Evolutionary conservation across 2,888 invertebrate genomes (phyloP), one percentile per base, ranked within the genome.

Genomic region (Synergus laeviventris): DNA sequence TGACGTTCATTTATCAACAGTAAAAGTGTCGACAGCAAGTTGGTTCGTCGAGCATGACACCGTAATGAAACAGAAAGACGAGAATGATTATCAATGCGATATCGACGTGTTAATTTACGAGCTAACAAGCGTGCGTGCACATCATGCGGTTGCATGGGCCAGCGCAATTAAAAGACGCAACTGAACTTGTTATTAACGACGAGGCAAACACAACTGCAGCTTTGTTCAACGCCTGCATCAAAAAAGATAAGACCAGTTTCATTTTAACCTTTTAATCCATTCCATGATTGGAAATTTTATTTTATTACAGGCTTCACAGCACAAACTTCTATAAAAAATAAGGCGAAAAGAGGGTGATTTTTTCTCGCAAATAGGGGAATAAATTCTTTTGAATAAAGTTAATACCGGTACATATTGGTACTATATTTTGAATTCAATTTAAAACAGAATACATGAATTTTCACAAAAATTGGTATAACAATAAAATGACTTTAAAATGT

Each of bases 91-190:
- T 84, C 82, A 79, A 83, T 81, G 78, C 79, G 79, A 83, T 83
- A 84, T 81, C 81, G 81, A 84, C 82, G 82, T 82, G 82, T 84
- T 83, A 81, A 84, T 85, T 84, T 82, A 82, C 81, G 74, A 74
- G 76, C 18, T 56, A 66, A 73, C 76, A 62, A 59, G 74, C 73
- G 79, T 78, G 79, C 75, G 78, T 79, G 79, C 76, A 73, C 42
- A 61, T 74, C 36, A 61, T 75, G 76, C 74, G 76, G 79, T 59
- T 70, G 76, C 81, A 81, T 81, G 83, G 74, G 75, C 79, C n/a
- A 45, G 60, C 21, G 83, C 82, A 84, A 83, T 84, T 84, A 84
- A 83, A 82, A 78, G 74, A 74, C 74, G 74, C 49, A 66, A 70
- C 59, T 21, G 74, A 66, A 74, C 42, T 62, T 56, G 38, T 45